Base-by-base conservation (phyloP, 2,797 vertebrate genomes). In the Propithecus deckenii region DNA sequence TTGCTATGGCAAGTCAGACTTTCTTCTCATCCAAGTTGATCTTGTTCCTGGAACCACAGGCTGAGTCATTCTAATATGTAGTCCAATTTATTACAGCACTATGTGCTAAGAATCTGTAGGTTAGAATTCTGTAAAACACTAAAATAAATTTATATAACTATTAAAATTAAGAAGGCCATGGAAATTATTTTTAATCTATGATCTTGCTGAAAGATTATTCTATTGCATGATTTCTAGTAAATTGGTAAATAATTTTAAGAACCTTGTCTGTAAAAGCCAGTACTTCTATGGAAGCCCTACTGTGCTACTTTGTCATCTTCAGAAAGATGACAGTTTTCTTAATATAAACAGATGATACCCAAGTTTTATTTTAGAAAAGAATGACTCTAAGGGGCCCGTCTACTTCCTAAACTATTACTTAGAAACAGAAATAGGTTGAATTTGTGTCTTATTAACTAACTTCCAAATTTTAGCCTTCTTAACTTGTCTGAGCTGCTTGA, bases 331-430 rank as follows among this genome's bases (percentile, higher is more conserved):
- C 15, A 80, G 35, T 30, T 81, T 43, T 72, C 81, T 91, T 48
- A 87, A 94, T 75, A 81, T 75, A 32, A 96, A 38, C 12, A 87
- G 52, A 90, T 94, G 17, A 89, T 71, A 93, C 78, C 25, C 25
- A 96, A 65, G 20, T 95, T 93, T 93, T 86, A 71, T 76, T 90
- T 87, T 65, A 83, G 23, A 55, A 86, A 95, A 95, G 57, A 97
- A 86, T 14, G 13, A 85, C 11, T 76, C 52, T 52, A 89, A 91
- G 81, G 35, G 18, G 3, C 22, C 23, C 75, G 50, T 55, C 3
- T 80, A 75, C 30, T 96, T 92, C 84, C 25, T 35, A 63, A 88
- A 69, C 43, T 43, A 65, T 80, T 63, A 84, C 55, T 93, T 38
- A 25, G 46, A 91, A 85, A 9, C 50, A 92, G 46, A 95, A 96